A percentile compares a stretch with the other conserved stretches of the same genome.
Conservation (phyloP, 2,113 vertebrate genomes). For the Ceyx cyanopectus region DNA sequence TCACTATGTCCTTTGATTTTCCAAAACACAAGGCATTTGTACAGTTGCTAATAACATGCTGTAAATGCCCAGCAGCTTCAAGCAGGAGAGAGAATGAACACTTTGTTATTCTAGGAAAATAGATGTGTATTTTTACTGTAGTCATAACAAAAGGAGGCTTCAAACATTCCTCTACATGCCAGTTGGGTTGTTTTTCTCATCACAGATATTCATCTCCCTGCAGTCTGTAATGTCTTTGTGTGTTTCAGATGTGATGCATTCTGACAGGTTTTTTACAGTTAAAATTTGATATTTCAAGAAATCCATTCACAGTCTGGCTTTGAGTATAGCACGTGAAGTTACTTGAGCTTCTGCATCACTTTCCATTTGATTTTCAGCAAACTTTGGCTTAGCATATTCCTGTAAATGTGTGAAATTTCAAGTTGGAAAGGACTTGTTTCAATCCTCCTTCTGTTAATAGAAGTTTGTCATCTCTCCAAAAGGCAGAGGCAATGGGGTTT, state of each 20-base stretch:
- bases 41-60: not conserved
- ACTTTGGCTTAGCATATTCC: slow-evolving; percentile 1
- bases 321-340: slow-evolving; percentile 37
- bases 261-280: slow-evolving; percentile 39
- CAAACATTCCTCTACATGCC: slow-evolving; percentile 11
- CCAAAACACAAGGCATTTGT: not conserved
- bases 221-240: slow-evolving; percentile 7
- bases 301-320: slow-evolving; percentile 40
- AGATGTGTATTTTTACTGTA: slow-evolving; percentile 48
- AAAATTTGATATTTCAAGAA: slow-evolving; percentile 40
- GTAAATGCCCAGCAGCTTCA: slow-evolving; percentile 20
- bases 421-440: slow-evolving; percentile 16
- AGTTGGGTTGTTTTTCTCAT: slow-evolving; percentile 27
- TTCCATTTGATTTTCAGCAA: slow-evolving; percentile 46
- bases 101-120: slow-evolving; percentile 61
- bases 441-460: not conserved
- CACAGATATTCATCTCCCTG: slow-evolving; percentile 14
- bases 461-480: not conserved
- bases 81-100: slow-evolving; percentile 2
- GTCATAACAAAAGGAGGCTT: slow-evolving; percentile 62
- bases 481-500: not conserved
- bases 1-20: slow-evolving; percentile 44
- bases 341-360: slow-evolving; percentile 12
- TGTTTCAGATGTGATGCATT: slow-evolving; percentile 15
- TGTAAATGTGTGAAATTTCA: slow-evolving; percentile 10